Evolutionary conservation across 2,113 vertebrate genomes (phyloP).

Genomic region (Malaclemys terrapin): DNA sequence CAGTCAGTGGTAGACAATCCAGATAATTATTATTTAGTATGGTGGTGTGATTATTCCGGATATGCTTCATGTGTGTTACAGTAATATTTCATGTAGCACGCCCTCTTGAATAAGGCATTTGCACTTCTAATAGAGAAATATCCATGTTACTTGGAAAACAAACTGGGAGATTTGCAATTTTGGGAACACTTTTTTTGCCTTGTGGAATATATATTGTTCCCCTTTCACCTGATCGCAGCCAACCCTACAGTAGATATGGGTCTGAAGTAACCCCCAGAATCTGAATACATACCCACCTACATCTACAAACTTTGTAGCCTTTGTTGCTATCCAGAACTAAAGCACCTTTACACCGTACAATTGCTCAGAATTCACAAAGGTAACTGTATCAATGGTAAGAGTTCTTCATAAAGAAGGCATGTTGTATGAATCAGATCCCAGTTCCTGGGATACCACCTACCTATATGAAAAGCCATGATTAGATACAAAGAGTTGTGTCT

Average conservation of each 20-base stretch:
- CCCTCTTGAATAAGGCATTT: background rate
- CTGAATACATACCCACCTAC: too few relatives aligned
- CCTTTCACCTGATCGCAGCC: background rate
- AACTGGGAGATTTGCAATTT: too few relatives aligned
- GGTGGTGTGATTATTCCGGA: background rate
- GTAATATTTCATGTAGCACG: background rate
- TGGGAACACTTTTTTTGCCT: background rate
- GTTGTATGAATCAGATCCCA: rapidly evolving
- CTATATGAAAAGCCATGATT: background rate
- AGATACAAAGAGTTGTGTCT: rapidly evolving
- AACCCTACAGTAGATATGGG: background rate
- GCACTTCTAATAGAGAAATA: background rate
- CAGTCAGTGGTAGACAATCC: background rate
- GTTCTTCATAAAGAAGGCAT: rapidly evolving
- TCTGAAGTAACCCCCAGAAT: too few relatives aligned
- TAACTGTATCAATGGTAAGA: rapidly evolving
- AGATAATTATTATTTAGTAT: background rate
- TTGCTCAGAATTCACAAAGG: background rate
- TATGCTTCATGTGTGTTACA: background rate
- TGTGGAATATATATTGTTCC: background rate
- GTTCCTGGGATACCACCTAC: rapidly evolving
- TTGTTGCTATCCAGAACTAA: background rate
- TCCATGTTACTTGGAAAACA: background rate
- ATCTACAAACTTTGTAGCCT: background rate
- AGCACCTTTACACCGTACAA: background rate